Evolutionary conservation across 2,797 vertebrate species (phyloP).

Genomic region (Sparus aurata): DNA sequence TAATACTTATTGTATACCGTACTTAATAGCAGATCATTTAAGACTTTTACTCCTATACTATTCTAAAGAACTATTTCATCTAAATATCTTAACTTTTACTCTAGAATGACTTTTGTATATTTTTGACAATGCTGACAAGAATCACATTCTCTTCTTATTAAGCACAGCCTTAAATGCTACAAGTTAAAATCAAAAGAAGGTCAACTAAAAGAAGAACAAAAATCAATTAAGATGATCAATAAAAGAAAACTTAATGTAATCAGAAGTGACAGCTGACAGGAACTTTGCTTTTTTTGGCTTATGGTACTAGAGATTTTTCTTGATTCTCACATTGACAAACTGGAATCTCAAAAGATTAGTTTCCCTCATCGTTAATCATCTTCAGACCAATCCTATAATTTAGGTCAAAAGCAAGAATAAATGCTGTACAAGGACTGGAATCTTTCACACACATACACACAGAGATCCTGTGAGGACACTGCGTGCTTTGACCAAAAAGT

Average conservation of each 20-base stretch:
- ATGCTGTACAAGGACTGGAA: not conserved
- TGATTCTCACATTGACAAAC: not conserved
- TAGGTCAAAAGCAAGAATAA: conserved; percentile 9
- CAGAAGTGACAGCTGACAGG: not conserved
- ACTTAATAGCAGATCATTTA: too few species aligned
- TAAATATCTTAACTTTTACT: too few species aligned
- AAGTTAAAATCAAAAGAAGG: not conserved
- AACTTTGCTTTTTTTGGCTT: not conserved
- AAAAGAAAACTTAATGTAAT: not conserved
- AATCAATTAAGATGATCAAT: not conserved
- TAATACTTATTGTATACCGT: too few species aligned
- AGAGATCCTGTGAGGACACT: conserved; percentile 24
- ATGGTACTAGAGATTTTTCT: not conserved
- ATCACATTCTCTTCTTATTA: too few species aligned
- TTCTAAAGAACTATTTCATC: too few species aligned
- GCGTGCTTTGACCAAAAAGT: conserved; percentile 18
- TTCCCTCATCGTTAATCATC: not conserved
- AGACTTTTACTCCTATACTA: too few species aligned
- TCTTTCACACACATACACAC: not conserved
- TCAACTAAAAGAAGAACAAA: not conserved
- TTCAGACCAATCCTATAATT: not conserved
- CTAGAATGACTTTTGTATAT: too few species aligned
- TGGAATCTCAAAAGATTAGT: conserved; percentile 10
- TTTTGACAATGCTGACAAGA: too few species aligned
- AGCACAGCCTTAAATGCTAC: not conserved